Evolutionary conservation across 2,888 invertebrate species (phyloP), one percentile per base, ranked within the genome.

Genomic region (Neria commutata): DNA sequence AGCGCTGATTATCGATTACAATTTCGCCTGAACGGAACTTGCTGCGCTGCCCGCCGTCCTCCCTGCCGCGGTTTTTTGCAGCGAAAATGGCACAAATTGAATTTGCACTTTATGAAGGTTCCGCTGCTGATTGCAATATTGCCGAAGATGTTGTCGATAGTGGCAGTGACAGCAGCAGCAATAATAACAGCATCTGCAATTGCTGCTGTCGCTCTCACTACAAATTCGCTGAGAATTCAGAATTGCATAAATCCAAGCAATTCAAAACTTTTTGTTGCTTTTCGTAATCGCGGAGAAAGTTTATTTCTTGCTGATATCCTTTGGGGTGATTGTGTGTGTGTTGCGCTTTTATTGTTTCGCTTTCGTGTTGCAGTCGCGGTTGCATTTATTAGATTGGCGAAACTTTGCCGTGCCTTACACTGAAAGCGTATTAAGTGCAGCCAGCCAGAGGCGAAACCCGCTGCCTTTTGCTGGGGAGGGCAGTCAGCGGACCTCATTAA

Each of bases 311-410:
- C 6, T 29, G 5, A 5, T 21, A 19, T 14, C 42, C 21, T 42
- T 42, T 42, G 17, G 37, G 4, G 6, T 14, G 37, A n/a, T 37
- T 37, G 6, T n/a, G 6, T 37, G 6, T 37, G 8, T 42, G 11
- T 17, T 14, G 65, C 64, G 73, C 75, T n/a, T 72, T 74, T 73
- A 73, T 73, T 73, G 74, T 75, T 74, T 72, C 72, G 67, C 70
- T 71, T 72, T 75, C 72, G 69, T 73, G 66, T 67, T 72, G 67
- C 66, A 74, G 73, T 74, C 73, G 72, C 69, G 71, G 67, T 72
- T 72, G 65, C 65, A 67, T 65, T 73, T 73, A 73, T 73, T 75
- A 73, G 75, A 74, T 73, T 73, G n/a, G 54, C 56, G 68, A 73
- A 75, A 58, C 62, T 52, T n/a, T 29, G 37, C 16, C 6, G n/a